A percentile compares a stretch with the other conserved stretches of the same genome.
Conservation (phyloP, 2,888 invertebrate species). For the Brachynemurus nebulosus region DNA sequence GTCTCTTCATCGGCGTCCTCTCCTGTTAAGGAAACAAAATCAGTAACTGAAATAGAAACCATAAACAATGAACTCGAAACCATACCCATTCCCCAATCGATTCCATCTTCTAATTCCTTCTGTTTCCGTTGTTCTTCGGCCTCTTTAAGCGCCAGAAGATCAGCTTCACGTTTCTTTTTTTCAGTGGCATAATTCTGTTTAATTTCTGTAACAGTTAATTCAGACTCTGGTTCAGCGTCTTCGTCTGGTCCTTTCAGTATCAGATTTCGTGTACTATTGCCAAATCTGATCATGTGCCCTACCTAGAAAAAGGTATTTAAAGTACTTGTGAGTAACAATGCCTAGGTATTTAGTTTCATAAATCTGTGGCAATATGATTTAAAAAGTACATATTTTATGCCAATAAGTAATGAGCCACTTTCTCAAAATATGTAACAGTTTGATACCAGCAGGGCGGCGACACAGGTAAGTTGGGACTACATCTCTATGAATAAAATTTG, state of each 20-base stretch:
- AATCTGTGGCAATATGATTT: no score
- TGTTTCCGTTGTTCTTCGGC: constrained; percentile 38
- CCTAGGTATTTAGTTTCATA: no score
- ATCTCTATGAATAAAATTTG: no score
- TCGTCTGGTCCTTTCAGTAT: constrained; percentile 74
- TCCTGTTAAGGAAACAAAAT: constrained; percentile 30
- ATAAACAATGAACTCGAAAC: not conserved
- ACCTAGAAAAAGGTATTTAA: constrained; percentile 40
- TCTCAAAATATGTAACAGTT: no score
- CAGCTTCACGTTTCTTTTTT: constrained; percentile 30
- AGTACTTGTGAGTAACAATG: no score
- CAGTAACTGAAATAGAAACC: not conserved
- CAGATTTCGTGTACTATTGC: constrained; percentile 70
- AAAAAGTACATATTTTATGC: no score
- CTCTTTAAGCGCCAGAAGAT: constrained; percentile 34
- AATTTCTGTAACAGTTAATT: constrained; percentile 61
- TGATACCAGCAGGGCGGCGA: no score
- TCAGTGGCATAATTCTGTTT: constrained; percentile 36
- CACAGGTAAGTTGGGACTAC: no score
- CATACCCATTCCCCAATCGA: constrained; percentile 85
- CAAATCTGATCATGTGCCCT: constrained; percentile 87
- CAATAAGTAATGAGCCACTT: no score
- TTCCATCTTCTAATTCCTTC: constrained; percentile 49
- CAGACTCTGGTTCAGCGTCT: constrained; percentile 77
- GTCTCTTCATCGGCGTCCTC: constrained; percentile 82